phyloP scores from a whole-genome alignment of 2,797 vertebrate genomes.

The Pogonophryne albipinna region DNA sequence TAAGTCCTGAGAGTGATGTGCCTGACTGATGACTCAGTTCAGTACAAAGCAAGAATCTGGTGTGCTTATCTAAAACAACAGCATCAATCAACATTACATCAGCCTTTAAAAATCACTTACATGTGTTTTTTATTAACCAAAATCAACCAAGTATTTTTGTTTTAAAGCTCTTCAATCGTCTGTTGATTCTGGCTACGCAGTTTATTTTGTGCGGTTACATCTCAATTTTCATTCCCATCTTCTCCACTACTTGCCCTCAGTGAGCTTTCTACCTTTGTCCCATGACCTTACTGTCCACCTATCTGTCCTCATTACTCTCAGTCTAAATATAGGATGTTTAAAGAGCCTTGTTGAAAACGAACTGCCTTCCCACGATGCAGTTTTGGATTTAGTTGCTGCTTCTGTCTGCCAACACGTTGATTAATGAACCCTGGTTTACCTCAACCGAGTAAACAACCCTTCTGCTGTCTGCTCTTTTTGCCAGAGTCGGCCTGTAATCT shows the following conservation, averaged over 20 bases:
- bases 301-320: background rate
- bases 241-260: background rate
- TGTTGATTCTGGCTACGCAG: background rate
- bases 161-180: background rate
- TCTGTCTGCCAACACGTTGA: background rate
- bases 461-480: background rate
- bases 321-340: too few relatives aligned
- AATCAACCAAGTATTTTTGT: background rate
- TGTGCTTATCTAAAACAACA: slow-evolving; percentile 1
- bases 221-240: background rate
- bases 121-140: background rate
- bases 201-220: background rate
- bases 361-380: background rate
- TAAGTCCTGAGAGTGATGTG: background rate
- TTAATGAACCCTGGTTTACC: background rate
- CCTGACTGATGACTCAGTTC: background rate
- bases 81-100: background rate
- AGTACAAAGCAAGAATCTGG: background rate
- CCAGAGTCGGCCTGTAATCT: too few relatives aligned
- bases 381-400: background rate
- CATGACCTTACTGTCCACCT: background rate
- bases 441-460: background rate
- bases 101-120: background rate
- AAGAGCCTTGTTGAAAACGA: background rate
- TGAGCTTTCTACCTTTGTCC: background rate